Base-by-base conservation (phyloP, 2,797 vertebrate genomes). In the Enteromius trimaculatus region DNA sequence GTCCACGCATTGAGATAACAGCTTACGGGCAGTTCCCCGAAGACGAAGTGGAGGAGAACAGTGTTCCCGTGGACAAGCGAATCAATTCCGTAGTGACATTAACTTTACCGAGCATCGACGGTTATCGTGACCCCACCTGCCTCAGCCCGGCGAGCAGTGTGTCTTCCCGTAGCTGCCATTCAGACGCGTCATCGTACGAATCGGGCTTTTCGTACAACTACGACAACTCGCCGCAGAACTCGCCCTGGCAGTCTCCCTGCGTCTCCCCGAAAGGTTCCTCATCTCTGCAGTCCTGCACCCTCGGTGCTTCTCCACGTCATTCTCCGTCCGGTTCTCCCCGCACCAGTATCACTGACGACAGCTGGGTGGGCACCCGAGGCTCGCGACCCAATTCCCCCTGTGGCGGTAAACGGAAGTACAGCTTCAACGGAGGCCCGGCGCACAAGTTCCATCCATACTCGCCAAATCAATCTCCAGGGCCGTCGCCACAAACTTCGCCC, bases 1-100 rank as follows among this genome's bases (percentile, higher is more conserved):
- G 98, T 79, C 98, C 98, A 0, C 96, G 98, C 39, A 99, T 99
- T 1, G 97, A 99, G 94, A 99, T 99, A 90, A 99, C 98, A 0
- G 95, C 98, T 0, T 99, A 98, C 88, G 91, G 94, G 84, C 97
- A 96, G 89, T 97, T 97, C 86, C 94, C 97, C 69, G 97, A 97
- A 0, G 96, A 97, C 0, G 92, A 91, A 64, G 94, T 93, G 13
- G 96, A 97, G 84, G 96, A 97, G 71, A 92, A 91, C 69, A 89
- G 71, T 82, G 90, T 94, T 8, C 96, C 97, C 1, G 90, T 92
- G 0, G 69, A 93, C 83, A 97, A 95, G 90, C 90, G 96, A 6
- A 88, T 96, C 0, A 96, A 96, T 76, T 95, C 97, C 86, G 95
- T 98, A 0, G 96, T 96, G 88, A 99, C 97, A 0, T 88, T 99